phyloP scores from a whole-genome alignment of 30 jellyfish, hydroid and myxozoan species.

The Rhopilema esculentum region DNA sequence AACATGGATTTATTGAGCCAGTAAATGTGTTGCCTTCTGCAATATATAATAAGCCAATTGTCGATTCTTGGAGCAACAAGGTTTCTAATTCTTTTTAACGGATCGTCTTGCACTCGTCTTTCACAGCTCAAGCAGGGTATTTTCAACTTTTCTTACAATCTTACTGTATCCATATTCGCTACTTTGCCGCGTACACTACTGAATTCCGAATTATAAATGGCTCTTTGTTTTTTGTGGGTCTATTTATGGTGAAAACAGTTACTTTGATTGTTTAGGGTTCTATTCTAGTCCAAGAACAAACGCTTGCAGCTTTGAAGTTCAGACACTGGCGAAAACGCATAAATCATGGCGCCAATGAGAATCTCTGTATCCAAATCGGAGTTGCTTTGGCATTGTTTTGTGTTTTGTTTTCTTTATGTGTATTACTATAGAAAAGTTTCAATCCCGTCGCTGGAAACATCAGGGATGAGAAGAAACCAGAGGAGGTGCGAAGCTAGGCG shows the following conservation, averaged over 20 bases:
- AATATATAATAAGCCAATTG: no score
- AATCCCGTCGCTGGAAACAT: background rate
- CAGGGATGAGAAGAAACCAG: no score
- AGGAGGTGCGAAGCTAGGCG: no score
- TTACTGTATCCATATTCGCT: background rate
- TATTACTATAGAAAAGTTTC: background rate
- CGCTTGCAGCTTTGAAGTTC: background rate
- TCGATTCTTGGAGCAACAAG: no score
- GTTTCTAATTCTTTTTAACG: no score
- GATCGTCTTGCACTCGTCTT: background rate
- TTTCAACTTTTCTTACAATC: background rate
- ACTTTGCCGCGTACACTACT: background rate
- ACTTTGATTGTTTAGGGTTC: background rate
- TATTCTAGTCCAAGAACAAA: background rate
- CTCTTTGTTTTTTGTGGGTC: background rate
- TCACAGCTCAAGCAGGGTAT: background rate
- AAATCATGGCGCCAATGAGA: background rate
- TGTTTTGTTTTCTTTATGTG: background rate
- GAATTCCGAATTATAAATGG: background rate
- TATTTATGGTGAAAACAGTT: background rate
- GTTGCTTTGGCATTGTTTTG: background rate
- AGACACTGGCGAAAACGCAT: background rate
- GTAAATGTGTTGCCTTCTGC: no score
- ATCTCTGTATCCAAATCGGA: background rate
- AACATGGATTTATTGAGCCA: no score